Evolutionary conservation across 1,140 invertebrate species (phyloP).

Genomic region (Cyclina sinensis): DNA sequence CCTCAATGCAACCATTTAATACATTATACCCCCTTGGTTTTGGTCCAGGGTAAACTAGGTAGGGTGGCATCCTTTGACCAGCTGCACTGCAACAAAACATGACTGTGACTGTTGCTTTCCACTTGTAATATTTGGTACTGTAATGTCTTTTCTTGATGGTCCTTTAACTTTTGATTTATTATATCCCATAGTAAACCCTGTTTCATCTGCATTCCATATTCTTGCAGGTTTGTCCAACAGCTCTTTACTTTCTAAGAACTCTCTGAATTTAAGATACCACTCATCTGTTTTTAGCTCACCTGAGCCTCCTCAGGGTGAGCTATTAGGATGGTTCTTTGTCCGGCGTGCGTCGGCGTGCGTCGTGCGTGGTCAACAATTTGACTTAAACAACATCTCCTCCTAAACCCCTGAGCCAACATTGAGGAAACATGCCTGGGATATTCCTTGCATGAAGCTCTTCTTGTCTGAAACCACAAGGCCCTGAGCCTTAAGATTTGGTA

Average conservation of each 20-base stretch:
- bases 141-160: slow-evolving; percentile 1
- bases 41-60: slow-evolving; percentile 59
- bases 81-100: slow-evolving; percentile 48
- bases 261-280: slow-evolving; percentile 3
- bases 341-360: no score
- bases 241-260: slow-evolving; percentile 29
- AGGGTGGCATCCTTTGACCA: slow-evolving; percentile 55
- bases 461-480: no score
- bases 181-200: slow-evolving; percentile 50
- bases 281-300: slow-evolving; percentile 7
- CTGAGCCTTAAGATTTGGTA: no score
- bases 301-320: no score
- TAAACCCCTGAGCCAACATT: no score
- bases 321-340: no score
- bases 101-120: slow-evolving; percentile 55
- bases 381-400: no score
- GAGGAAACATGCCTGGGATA: no score
- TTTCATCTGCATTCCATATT: slow-evolving; percentile 61
- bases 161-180: slow-evolving; percentile 40
- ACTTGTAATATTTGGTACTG: slow-evolving; percentile 42
- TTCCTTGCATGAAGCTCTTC: no score
- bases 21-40: slow-evolving; percentile 54
- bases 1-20: slow-evolving; percentile 30
- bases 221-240: slow-evolving; percentile 29
- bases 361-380: no score